Evolutionary conservation across 1,140 invertebrate genomes (phyloP).

Genomic region (Wiebesia pumilae): DNA sequence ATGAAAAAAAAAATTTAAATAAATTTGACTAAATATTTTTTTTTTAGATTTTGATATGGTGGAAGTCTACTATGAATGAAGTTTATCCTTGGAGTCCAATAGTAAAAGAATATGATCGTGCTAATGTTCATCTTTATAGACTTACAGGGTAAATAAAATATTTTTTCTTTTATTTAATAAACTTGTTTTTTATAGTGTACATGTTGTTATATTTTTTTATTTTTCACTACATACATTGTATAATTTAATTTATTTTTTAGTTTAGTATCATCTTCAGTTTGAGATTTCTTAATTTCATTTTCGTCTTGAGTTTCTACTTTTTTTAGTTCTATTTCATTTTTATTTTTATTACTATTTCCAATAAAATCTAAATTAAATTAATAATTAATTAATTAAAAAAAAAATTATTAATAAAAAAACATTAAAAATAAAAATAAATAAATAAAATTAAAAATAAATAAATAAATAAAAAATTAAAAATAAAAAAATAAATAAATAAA

Average conservation of each 20-base stretch:
- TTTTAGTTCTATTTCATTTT: no score
- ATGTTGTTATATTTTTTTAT: not conserved
- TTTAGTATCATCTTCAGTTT: constrained; percentile 33
- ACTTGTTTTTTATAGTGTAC: not conserved
- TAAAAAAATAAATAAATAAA: no score
- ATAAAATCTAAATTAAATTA: no score
- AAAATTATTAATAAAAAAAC: no score
- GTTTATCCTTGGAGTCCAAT: constrained; percentile 89
- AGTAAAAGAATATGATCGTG: constrained; percentile 85
- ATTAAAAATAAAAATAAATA: no score
- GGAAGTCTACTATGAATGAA: constrained; percentile 85
- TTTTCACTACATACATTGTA: constrained; percentile 3
- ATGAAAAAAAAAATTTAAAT: constrained; percentile 18
- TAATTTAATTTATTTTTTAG: constrained; percentile 14
- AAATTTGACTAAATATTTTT: constrained; percentile 43
- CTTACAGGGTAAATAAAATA: constrained; percentile 71
- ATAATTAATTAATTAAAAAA: not conserved
- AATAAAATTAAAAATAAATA: no score
- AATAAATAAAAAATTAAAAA: no score
- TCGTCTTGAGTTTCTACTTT: no score
- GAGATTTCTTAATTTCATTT: not conserved
- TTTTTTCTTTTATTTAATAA: not conserved
- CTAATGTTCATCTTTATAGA: constrained; percentile 85
- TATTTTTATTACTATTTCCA: no score
- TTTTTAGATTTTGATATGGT: constrained; percentile 82